These are phyloP conservation scores for Pipistrellus nathusii DNA, from an alignment of 2,797 vertebrate species.

Conservation along the genomic window DNA sequence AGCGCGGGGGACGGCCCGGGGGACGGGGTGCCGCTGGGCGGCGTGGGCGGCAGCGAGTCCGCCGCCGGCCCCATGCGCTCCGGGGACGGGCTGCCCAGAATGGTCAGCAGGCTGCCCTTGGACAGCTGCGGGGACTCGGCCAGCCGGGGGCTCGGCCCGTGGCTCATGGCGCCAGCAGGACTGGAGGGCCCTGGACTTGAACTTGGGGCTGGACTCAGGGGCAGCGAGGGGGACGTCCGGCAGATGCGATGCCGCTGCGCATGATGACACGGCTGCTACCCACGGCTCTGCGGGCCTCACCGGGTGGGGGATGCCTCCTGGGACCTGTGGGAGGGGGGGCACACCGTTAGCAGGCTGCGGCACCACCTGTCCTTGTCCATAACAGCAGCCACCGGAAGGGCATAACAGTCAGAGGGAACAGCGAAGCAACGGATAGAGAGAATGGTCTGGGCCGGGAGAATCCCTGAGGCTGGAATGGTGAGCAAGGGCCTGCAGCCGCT, in stretches of 20 bases:
- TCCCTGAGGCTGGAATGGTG: background rate
- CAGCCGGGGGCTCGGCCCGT: conserved; percentile 92
- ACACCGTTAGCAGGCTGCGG: background rate
- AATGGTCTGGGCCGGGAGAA: too few relatives aligned
- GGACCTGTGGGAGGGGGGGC: conserved; percentile 53
- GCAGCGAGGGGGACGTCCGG: rapidly evolving
- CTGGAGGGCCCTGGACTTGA: background rate
- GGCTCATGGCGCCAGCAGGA: conserved; percentile 91
- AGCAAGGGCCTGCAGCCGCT: rapidly evolving
- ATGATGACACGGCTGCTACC: background rate
- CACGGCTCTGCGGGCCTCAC: background rate
- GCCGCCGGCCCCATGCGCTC: conserved; percentile 91
- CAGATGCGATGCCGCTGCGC: background rate
- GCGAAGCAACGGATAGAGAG: background rate
- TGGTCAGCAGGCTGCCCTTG: conserved; percentile 90
- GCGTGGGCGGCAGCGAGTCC: conserved; percentile 92
- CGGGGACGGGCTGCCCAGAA: conserved; percentile 90
- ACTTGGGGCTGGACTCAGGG: background rate
- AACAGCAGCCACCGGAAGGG: background rate
- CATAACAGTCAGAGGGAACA: rapidly evolving
- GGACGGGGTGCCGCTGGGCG: conserved; percentile 92
- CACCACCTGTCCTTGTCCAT: rapidly evolving
- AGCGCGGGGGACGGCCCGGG: conserved; percentile 92
- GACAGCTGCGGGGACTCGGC: conserved; percentile 91
- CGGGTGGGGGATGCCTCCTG: background rate